These are phyloP conservation scores for Numenius phaeopus DNA, from an alignment of 2,797 vertebrate species.

Conservation along the genomic window DNA sequence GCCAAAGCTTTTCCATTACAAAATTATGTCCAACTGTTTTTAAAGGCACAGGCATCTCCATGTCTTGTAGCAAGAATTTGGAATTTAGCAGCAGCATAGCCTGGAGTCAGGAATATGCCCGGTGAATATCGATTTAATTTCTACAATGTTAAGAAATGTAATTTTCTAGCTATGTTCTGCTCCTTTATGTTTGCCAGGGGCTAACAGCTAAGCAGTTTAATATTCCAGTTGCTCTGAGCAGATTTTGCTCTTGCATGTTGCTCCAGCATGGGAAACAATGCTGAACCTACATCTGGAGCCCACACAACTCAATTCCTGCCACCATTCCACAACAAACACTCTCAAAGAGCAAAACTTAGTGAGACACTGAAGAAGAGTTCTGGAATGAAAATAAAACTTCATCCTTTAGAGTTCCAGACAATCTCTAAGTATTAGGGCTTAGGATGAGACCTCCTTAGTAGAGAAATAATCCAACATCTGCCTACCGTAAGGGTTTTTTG, in stretches of 20 bases:
- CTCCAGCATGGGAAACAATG: background rate
- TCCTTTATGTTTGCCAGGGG: constrained; percentile 12
- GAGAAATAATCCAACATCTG: constrained; percentile 47
- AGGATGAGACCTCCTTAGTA: constrained; percentile 1
- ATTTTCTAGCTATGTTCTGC: constrained; percentile 19
- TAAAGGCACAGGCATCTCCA: background rate
- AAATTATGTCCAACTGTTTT: background rate
- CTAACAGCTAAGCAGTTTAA: constrained; percentile 13
- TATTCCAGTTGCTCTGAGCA: background rate
- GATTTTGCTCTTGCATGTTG: constrained; percentile 16
- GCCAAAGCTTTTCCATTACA: background rate
- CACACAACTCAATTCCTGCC: constrained; percentile 15
- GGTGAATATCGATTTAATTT: background rate
- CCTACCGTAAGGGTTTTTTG: constrained; percentile 21
- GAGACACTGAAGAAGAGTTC: background rate
- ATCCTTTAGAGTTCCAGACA: constrained; percentile 8
- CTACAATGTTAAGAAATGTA: constrained; percentile 21
- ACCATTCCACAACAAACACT: background rate
- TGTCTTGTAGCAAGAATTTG: background rate
- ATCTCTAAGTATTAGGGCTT: background rate
- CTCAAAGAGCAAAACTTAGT: constrained; percentile 4
- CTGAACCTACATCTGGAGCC: constrained; percentile 36
- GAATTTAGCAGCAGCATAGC: background rate
- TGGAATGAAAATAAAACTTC: constrained; percentile 21
- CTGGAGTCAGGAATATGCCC: background rate